Evolutionary conservation across 2,888 invertebrate species (phyloP).

Genomic region (Synanthedon formicaeformis): DNA sequence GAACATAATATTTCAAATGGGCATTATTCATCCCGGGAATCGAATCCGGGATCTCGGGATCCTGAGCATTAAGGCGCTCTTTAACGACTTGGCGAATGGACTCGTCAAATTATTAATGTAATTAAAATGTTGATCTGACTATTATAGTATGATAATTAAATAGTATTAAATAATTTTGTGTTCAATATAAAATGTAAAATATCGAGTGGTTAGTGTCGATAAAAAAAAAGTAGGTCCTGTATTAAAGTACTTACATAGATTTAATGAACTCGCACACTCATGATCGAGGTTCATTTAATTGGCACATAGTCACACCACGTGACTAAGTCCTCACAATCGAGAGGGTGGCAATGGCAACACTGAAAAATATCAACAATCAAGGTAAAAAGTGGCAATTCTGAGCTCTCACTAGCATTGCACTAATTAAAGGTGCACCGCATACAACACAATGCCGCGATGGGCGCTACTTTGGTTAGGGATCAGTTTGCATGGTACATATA

Average conservation of each 20-base stretch:
- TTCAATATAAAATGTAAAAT: too few relatives aligned
- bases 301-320: constrained; percentile 30
- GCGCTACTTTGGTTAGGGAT: neutral
- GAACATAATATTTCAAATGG: too few relatives aligned
- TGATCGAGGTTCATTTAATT: constrained; percentile 23
- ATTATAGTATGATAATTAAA: too few relatives aligned
- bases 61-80: too few relatives aligned
- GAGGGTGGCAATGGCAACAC: constrained; percentile 11
- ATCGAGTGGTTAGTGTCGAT: too few relatives aligned
- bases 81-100: too few relatives aligned
- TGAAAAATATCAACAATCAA: constrained; percentile 23
- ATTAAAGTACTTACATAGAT: neutral
- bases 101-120: too few relatives aligned
- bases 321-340: constrained; percentile 16
- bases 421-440: constrained; percentile 34
- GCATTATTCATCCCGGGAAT: too few relatives aligned
- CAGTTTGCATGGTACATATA: neutral
- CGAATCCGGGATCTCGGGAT: too few relatives aligned
- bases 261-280: neutral
- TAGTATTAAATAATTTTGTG: too few relatives aligned
- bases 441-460: neutral
- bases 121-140: too few relatives aligned
- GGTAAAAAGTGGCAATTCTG: constrained; percentile 28
- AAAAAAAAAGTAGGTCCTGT: too few relatives aligned
- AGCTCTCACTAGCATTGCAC: constrained; percentile 32